These are phyloP conservation scores for Steinernema feltiae DNA, from an alignment of 1,140 invertebrate species.

Conservation along the genomic window DNA sequence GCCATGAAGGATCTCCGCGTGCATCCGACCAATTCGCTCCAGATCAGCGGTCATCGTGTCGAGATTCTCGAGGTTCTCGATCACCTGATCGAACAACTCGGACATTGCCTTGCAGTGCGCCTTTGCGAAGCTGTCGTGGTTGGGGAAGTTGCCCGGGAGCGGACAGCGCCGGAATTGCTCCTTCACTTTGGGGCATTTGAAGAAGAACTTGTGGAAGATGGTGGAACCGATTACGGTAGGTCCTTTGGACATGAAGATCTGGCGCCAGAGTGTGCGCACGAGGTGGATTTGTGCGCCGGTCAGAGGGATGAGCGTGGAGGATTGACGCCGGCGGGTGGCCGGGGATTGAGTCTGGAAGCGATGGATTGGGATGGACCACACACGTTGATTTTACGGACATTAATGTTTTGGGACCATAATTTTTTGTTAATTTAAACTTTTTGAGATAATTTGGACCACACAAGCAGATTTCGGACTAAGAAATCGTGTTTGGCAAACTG, in stretches of 20 bases:
- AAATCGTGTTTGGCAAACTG: too few species aligned
- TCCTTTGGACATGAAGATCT: constrained; percentile 53
- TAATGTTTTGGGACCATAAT: too few species aligned
- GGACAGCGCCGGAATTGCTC: constrained; percentile 48
- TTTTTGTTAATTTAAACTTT: too few species aligned
- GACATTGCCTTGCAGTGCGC: constrained; percentile 50
- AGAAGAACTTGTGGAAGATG: constrained; percentile 55
- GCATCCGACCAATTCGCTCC: constrained; percentile 47
- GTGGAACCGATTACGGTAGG: constrained; percentile 55
- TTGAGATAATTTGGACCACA: too few species aligned
- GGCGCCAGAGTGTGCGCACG: constrained; percentile 53
- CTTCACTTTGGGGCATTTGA: constrained; percentile 53
- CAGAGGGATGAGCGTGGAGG: constrained; percentile 53
- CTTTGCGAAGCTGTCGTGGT: constrained; percentile 53
- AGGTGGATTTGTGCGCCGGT: constrained; percentile 54
- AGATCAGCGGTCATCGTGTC: constrained; percentile 44
- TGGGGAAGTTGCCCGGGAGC: constrained; percentile 45
- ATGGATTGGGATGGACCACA: too few species aligned
- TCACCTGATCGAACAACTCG: constrained; percentile 54
- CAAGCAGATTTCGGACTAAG: too few species aligned
- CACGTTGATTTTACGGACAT: too few species aligned
- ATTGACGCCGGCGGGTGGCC: constrained; percentile 44
- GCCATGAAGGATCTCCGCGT: constrained; percentile 49
- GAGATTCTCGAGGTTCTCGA: constrained; percentile 54
- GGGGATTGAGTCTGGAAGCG: too few species aligned